Evolutionary conservation across 2,888 invertebrate species (phyloP).

Genomic region (Slavum lentiscoides): DNA sequence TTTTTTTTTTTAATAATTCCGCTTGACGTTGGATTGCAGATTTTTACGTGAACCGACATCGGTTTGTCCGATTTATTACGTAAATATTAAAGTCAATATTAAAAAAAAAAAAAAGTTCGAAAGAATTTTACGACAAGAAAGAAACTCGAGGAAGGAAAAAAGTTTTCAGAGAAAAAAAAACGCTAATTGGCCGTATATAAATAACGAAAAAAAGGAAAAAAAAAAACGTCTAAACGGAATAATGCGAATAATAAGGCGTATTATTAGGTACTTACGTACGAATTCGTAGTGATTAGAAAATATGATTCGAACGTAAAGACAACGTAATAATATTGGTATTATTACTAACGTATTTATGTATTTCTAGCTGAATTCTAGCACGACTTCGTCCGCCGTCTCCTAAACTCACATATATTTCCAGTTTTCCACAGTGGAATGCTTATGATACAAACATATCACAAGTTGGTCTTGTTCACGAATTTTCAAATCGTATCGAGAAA

Average conservation of each 20-base stretch:
- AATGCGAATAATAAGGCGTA: neutral
- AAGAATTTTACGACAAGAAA: conserved; percentile 2
- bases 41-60: neutral
- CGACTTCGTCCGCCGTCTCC: too few relatives aligned
- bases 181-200: conserved; percentile 34
- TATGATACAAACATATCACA: too few relatives aligned
- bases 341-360: too few relatives aligned
- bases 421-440: too few relatives aligned
- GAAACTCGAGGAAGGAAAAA: neutral
- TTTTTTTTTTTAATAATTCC: neutral
- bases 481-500: too few relatives aligned
- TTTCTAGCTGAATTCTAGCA: too few relatives aligned
- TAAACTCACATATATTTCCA: too few relatives aligned
- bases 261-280: neutral
- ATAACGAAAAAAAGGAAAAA: neutral
- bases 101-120: neutral
- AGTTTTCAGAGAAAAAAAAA: conserved; percentile 20
- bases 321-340: neutral
- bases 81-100: conserved; percentile 3
- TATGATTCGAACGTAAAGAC: neutral
- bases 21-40: neutral
- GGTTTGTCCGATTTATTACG: conserved; percentile 4
- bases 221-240: neutral
- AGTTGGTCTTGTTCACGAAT: too few relatives aligned
- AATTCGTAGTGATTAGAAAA: neutral